Conservation (phyloP, 2,113 vertebrate species). For the Zootoca vivipara region DNA sequence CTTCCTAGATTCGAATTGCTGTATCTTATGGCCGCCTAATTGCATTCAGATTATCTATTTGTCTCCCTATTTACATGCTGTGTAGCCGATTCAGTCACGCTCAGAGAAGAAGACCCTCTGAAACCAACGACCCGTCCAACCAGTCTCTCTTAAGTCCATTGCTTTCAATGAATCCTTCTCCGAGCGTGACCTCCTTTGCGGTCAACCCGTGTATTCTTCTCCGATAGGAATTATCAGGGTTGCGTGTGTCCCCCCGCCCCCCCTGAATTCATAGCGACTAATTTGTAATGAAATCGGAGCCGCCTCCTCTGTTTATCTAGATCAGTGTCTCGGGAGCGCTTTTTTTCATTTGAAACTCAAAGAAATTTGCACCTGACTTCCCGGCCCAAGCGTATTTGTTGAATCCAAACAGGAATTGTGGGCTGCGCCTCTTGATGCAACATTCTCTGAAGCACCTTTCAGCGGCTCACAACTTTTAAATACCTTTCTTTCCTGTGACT, state of each 20-base stretch:
- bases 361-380: conserved; percentile 24
- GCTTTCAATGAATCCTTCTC: no score
- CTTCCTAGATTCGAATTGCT: conserved; percentile 18
- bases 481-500: conserved; percentile 50
- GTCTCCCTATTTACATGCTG: no score
- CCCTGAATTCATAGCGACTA: conserved; percentile 56
- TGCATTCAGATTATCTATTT: no score
- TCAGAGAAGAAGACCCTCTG: no score
- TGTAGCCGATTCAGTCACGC: no score
- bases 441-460: conserved; percentile 38
- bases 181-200: no score
- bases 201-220: no score
- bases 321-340: conserved; percentile 50
- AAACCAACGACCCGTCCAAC: no score
- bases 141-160: no score
- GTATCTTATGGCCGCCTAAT: neutral
- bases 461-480: conserved; percentile 48
- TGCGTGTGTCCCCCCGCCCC: neutral
- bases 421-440: conserved; percentile 60
- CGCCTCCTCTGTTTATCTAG: conserved; percentile 48
- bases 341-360: conserved; percentile 63
- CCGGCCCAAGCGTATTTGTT: conserved; percentile 50
- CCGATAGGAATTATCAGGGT: no score
- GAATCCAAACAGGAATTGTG: conserved; percentile 50
- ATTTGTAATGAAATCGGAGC: conserved; percentile 58